Base-by-base conservation (phyloP, 2,113 vertebrate genomes). In the Sturnira hondurensis region DNA sequence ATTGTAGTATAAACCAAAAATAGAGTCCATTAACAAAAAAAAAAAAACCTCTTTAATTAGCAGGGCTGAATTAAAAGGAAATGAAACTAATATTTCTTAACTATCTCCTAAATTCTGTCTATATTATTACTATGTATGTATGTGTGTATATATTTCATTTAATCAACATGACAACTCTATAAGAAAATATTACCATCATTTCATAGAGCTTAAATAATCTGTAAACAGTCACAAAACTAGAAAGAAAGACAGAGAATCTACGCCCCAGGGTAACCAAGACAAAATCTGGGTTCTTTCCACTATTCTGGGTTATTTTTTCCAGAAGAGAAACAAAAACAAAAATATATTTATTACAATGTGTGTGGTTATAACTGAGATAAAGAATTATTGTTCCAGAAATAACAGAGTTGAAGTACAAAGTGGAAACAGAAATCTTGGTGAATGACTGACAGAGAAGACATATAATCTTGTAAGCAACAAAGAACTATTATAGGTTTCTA, bases 291-390 rank as follows among this genome's bases (percentile, higher is more conserved):
- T 63, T 89, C n/a, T 91, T 88, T 41, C 52, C 38, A 93, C 54
- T 73, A 83, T 50, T 81, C 43, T 13, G 77, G 17, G 28, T 14
- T 77, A 8, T 7, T 91, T 89, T 86, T 65, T 63, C 47, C 52
- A 58, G 16, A 95, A 71, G 28, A 88, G 7, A 96, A 90, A 94
- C 26, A 96, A 93, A 77, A 74, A 33, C 52, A 94, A 96, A 97
- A 92, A 52, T 24, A 54, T 1, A 86, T 5, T 84, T 73, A 94
- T 61, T 73, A 86, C 15, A 71, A 45, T 45, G 6, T 86, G 54
- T 87, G 56, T 74, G 26, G 38, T 67, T 80, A 61, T 36, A 26
- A 89, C 19, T 78, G 56, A 95, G 6, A 88, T 16, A 28, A 77
- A 77, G 43, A 95, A 22, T 86, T 92, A 11, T 5, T 84, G 19